Base-by-base conservation (phyloP, 2,113 vertebrate species). In the Centropus bengalensis region DNA sequence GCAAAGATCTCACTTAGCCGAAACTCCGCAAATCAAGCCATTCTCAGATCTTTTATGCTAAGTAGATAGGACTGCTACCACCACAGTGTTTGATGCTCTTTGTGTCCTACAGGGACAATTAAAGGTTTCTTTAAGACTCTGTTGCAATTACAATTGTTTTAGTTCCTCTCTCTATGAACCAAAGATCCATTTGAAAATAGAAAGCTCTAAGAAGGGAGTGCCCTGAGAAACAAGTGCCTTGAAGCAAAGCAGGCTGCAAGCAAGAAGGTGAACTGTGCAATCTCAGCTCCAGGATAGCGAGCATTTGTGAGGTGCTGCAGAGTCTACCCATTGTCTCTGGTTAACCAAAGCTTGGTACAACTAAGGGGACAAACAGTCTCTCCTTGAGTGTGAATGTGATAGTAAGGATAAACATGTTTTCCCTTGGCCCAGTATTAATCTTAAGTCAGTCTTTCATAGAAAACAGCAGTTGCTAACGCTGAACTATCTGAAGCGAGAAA, bases 151-250 rank as follows among this genome's bases (percentile, higher is more conserved):
- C 32, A 83, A 76, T 80, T 32, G 12, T n/a, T 74, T 86, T n/a
- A 6, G 1, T 15, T 82, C 23, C 19, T 12, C 62, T 76, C 24
- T 49, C 52, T 15, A 0, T 0, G 32, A 86, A 83, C 38, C 92
- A 83, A 60, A 79, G 67, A 73, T 40, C 33, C 36, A 11, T 13
- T 8, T 5, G 9, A 70, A 90, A 33, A 1, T 14, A 38, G 59
- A 45, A 60, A 69, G 28, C 24, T 26, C 82, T 47, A 38, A 32
- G 9, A 45, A 75, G 47, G 32, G 54, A 60, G 30, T 0, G 15
- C 73, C 45, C 86, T 71, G 81, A 94, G 94, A 18, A 93, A 81
- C 82, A 88, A 94, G 95, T 83, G 93, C 88, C 90, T 96, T 90
- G 91, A 68, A 19, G 11, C 4, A 60, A 88, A 94, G 92, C 85